A percentile compares a stretch with the other conserved stretches of the same genome.
phyloP scores from a whole-genome alignment of 2,797 vertebrate species.

The Melopsittacus undulatus region DNA sequence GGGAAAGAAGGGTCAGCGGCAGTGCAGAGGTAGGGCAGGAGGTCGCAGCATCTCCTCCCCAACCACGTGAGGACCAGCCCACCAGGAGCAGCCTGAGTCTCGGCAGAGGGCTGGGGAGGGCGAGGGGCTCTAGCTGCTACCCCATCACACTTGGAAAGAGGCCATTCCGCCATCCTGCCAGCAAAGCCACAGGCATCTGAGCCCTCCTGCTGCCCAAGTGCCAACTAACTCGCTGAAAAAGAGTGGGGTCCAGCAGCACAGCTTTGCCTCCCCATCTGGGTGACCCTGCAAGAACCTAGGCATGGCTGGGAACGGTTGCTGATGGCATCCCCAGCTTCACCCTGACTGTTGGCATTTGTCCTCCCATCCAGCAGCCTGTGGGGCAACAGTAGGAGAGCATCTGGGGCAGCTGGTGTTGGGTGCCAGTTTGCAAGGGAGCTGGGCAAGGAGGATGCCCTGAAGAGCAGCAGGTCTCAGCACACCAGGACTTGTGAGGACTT shows the following conservation, averaged over 20 bases:
- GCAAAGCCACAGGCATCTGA: background rate
- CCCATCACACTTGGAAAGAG: background rate
- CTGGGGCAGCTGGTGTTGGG: background rate
- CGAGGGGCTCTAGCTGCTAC: background rate
- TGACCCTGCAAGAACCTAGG: background rate
- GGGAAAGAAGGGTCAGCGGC: background rate
- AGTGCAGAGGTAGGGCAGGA: background rate
- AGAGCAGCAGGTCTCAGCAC: background rate
- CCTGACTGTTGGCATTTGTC: background rate
- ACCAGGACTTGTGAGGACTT: background rate
- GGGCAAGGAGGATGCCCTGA: background rate
- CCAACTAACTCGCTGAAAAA: background rate
- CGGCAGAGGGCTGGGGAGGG: background rate
- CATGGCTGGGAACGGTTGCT: background rate
- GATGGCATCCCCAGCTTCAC: background rate
- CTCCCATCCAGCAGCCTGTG: background rate
- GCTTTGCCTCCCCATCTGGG: background rate
- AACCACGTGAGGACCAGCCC: background rate
- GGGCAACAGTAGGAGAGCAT: background rate
- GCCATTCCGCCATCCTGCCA: background rate
- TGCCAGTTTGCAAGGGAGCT: background rate
- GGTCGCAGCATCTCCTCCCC: background rate
- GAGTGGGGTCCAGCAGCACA: background rate
- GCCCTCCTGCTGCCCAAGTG: background rate
- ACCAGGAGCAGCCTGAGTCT: background rate